Base-by-base conservation (phyloP, 2,113 vertebrate species). In the Phalacrocorax pelagicus region DNA sequence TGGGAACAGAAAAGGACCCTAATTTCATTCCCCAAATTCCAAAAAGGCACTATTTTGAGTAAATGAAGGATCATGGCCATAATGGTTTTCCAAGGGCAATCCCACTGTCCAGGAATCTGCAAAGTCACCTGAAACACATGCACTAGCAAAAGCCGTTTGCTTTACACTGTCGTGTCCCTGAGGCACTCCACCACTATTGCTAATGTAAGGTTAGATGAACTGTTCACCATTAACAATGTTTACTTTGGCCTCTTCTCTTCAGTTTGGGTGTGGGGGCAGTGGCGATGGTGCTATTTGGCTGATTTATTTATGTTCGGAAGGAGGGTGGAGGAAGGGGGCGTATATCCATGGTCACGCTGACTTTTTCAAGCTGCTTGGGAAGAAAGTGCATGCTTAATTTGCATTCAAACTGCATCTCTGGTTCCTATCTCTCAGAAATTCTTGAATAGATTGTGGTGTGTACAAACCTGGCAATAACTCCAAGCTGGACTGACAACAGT, bases 401-500 rank as follows among this genome's bases (percentile, higher is more conserved):
- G 96, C 94, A 97, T 97, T 96, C 97, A 88, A 89, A 86, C 92
- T 55, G 94, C 96, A 96, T 97, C 95, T 92, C 96, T 94, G 93
- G 89, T 90, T 97, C 97, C 96, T 96, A 96, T 97, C 96, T 97
- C 94, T 88, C 93, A 15, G 86, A 67, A 96, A 93, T 94, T 90
- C 95, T 93, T 97, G 96, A 97, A 97, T 97, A 96, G 96, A 86
- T 94, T 42, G 89, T 95, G 86, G 96, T 97, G 96, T 97, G 95
- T 97, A 96, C 95, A 97, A 96, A 97, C 91, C 94, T 95, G 96
- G 93, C 96, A 97, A 88, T 94, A 97, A 97, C 92, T 94, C 94
- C 90, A 73, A 61, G 91, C 85, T 78, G 88, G 89, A 89, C 95
- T 94, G 96, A 90, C 95, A 95, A 85, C 84, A 97, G 89, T 91